These are phyloP conservation scores for Hirtodrosophila cameraria DNA, from an alignment of 2,888 invertebrate species.

Conservation along the genomic window DNA sequence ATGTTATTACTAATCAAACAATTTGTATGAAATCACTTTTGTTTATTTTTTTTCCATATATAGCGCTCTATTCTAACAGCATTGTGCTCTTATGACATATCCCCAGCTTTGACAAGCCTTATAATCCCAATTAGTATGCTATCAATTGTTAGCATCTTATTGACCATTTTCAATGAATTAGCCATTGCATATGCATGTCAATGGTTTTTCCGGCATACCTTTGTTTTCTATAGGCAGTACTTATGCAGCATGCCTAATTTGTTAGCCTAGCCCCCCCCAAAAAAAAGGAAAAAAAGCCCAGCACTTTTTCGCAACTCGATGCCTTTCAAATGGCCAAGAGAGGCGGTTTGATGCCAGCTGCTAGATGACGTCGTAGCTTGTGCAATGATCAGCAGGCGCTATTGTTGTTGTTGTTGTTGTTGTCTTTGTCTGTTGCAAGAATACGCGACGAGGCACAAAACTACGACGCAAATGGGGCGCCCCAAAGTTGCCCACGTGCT, in stretches of 20 bases:
- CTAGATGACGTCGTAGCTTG: slow-evolving; percentile 66
- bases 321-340: slow-evolving; percentile 69
- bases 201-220: slow-evolving; percentile 5
- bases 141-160: slow-evolving; percentile 40
- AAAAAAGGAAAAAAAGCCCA: slow-evolving; percentile 52
- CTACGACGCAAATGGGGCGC: slow-evolving; percentile 27
- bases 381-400: slow-evolving; percentile 51
- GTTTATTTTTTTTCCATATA: too few relatives aligned
- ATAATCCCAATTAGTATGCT: slow-evolving; percentile 12
- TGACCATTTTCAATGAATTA: slow-evolving; percentile 36
- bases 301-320: slow-evolving; percentile 50
- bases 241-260: slow-evolving; percentile 60
- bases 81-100: too few relatives aligned
- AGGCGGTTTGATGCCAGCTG: slow-evolving; percentile 58
- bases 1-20: too few relatives aligned
- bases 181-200: slow-evolving; percentile 19
- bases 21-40: too few relatives aligned
- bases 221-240: slow-evolving; percentile 6
- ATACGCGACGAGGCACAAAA: slow-evolving; percentile 45
- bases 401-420: slow-evolving; percentile 7
- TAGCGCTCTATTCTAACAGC: too few relatives aligned
- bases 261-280: slow-evolving; percentile 65
- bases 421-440: slow-evolving; percentile 58
- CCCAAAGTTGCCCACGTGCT: slow-evolving; percentile 72
- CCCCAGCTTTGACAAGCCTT: too few relatives aligned